Base-by-base conservation (phyloP, 2,797 vertebrate genomes). In the Tinamus major region DNA sequence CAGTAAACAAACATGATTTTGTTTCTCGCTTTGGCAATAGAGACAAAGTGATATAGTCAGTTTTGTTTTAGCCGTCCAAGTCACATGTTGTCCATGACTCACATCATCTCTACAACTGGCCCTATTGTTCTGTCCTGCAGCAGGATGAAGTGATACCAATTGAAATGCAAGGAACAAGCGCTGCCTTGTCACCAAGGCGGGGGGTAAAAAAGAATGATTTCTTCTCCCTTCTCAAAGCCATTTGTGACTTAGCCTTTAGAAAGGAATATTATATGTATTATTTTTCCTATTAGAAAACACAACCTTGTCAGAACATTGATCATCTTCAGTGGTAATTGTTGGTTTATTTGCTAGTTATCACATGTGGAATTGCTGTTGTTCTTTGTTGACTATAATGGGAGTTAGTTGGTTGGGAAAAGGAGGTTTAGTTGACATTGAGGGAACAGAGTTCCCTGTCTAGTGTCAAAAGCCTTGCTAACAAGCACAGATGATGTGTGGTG, bases 31-130 rank as follows among this genome's bases (percentile, higher is more conserved):
- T 89, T 89, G 90, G 92, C 92, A 93, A 69, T 72, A 72, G 82
- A 69, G 67, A 77, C 76, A 90, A 76, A 93, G 48, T 77, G 44
- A 83, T 79, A 67, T 41, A 69, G 27, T 94, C 86, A 94, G 81
- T 86, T 95, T 72, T 93, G 89, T 56, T 82, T 91, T 78, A 23
- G 65, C 61, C 86, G 85, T 27, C 31, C 16, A 61, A 94, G 79
- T 90, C 94, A 96, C n/a, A 16, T 92, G 97, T 51, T 87, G 53
- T 82, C 93, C 89, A 53, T 94, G 94, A 96, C 83, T 96, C 85
- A 96, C 91, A 88, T 91, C 3, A 27, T 71, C 87, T 94, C 79
- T 94, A 95, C 91, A 95, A 92, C 83, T 91, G 89, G 31, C 29
- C 90, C 68, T 83, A 90, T 87, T 96, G 89, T 95, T 93, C 79